Conservation (phyloP, 1,140 invertebrate genomes). For the Chlorops oryzae region DNA sequence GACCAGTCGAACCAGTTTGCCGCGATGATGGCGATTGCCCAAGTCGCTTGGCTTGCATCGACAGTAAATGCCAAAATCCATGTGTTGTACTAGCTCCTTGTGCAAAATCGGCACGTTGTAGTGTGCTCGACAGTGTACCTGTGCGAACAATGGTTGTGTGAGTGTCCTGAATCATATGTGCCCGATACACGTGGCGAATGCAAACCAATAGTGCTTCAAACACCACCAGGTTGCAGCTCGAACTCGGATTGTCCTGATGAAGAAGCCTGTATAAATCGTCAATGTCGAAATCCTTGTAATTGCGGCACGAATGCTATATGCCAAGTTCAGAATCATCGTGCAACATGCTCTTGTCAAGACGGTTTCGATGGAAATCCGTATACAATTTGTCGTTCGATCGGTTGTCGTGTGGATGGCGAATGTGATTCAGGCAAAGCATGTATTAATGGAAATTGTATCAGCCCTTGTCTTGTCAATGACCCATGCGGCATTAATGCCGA, state of each 20-base stretch:
- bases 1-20: slow-evolving; percentile 57
- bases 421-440: slow-evolving; percentile 75
- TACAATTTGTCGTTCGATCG: slow-evolving; percentile 66
- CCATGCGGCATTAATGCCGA: slow-evolving; percentile 80
- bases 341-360: slow-evolving; percentile 75
- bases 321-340: slow-evolving; percentile 72
- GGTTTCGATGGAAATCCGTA: slow-evolving; percentile 83
- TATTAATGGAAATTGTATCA: slow-evolving; percentile 75
- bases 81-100: slow-evolving; percentile 69
- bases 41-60: slow-evolving; percentile 72
- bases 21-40: slow-evolving; percentile 71
- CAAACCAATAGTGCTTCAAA: slow-evolving; percentile 61
- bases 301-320: slow-evolving; percentile 82
- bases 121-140: slow-evolving; percentile 72
- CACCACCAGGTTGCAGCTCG: slow-evolving; percentile 64
- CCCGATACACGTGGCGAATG: slow-evolving; percentile 72
- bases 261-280: slow-evolving; percentile 76
- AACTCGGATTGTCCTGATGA: slow-evolving; percentile 71
- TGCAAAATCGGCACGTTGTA: slow-evolving; percentile 62
- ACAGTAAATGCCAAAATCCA: slow-evolving; percentile 70
- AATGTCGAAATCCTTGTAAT: slow-evolving; percentile 80
- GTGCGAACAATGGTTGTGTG: slow-evolving; percentile 78
- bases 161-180: slow-evolving; percentile 75
- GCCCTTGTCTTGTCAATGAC: slow-evolving; percentile 70
- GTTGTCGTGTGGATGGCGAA: slow-evolving; percentile 71